These are phyloP conservation scores for Trichechus manatus DNA, from an alignment of 2,113 vertebrate genomes.

Conservation along the genomic window DNA sequence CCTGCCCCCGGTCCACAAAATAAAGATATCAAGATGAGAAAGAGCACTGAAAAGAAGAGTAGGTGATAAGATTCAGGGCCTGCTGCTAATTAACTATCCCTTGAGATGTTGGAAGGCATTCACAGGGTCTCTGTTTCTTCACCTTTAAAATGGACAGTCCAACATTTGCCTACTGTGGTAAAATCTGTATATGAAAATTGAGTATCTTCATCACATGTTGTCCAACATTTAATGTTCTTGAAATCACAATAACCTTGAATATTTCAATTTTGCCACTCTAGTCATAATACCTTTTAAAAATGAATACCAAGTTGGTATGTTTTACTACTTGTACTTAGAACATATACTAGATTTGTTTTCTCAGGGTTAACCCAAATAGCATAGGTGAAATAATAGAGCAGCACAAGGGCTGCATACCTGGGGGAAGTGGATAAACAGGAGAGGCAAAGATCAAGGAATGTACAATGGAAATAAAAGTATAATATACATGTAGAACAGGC, in stretches of 20 bases:
- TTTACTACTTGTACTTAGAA: neutral
- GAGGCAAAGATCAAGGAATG: neutral
- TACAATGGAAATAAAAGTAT: neutral
- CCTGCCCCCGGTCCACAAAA: neutral
- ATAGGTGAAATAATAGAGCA: neutral
- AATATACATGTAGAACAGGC: neutral
- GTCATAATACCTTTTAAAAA: neutral
- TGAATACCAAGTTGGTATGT: neutral
- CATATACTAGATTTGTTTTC: neutral
- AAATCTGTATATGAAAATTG: neutral
- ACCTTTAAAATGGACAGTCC: neutral
- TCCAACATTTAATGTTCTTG: neutral
- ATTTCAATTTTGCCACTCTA: neutral
- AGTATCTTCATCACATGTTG: neutral
- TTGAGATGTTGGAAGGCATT: neutral
- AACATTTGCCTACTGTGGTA: neutral
- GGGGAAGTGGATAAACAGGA: neutral
- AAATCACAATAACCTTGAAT: slow-evolving; percentile 32
- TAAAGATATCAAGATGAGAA: neutral
- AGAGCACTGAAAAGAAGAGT: neutral
- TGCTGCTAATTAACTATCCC: neutral
- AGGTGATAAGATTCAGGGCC: neutral
- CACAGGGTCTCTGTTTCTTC: neutral
- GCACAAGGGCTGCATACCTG: neutral
- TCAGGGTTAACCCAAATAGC: neutral